Conservation (phyloP, 2,797 vertebrate genomes). For the Myotis daubentonii region DNA sequence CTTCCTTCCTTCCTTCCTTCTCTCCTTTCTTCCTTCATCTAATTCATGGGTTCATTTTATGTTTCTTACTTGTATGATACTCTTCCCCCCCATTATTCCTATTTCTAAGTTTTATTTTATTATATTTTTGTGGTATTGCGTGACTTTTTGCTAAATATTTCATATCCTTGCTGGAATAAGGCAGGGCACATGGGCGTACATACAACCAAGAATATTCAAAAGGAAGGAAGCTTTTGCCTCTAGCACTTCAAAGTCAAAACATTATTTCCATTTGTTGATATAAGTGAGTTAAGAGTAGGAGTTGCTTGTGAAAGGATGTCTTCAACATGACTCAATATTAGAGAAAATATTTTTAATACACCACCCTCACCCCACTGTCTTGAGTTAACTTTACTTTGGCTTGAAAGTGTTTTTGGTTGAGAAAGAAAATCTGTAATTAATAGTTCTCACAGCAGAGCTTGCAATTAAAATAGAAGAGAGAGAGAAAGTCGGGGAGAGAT, state of each 20-base stretch:
- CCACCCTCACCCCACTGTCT: not conserved
- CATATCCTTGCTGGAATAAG: not conserved
- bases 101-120: not conserved
- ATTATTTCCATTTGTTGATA: not conserved
- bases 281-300: conserved; percentile 21
- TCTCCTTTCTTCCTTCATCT: not conserved
- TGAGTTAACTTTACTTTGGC: conserved; percentile 54
- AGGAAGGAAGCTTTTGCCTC: not conserved
- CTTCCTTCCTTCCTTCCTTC: not conserved
- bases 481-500: conserved; percentile 35
- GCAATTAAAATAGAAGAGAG: conserved; percentile 64
- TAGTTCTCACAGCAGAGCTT: conserved; percentile 63
- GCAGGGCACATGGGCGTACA: not conserved
- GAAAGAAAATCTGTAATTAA: conserved; percentile 57
- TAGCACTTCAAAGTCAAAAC: conserved; percentile 11
- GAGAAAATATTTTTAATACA: conserved; percentile 39
- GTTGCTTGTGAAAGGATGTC: conserved; percentile 52
- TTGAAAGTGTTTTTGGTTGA: conserved; percentile 61
- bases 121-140: not conserved
- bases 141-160: not conserved
- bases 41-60: not conserved
- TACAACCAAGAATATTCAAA: not conserved
- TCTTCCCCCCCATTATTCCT: not conserved
- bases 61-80: not conserved
- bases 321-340: conserved; percentile 47